phyloP scores from a whole-genome alignment of 2,113 vertebrate genomes.

The Carlito syrichta region DNA sequence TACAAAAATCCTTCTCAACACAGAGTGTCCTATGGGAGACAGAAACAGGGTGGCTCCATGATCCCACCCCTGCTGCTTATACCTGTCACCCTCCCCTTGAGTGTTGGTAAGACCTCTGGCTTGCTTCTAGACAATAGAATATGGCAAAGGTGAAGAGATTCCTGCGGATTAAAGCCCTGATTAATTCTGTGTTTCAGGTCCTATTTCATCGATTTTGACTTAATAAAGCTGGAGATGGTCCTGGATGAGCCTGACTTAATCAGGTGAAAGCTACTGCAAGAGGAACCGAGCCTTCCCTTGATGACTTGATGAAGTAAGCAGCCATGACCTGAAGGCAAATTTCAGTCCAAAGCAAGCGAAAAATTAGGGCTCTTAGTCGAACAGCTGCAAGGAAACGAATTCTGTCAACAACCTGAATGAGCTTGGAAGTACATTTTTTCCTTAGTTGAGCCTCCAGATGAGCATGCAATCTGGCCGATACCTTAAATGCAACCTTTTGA shows the following conservation, averaged over 20 bases:
- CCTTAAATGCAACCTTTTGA: not conserved
- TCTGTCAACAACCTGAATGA: not conserved
- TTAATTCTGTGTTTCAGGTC: too few relatives aligned
- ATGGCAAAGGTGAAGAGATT: not conserved
- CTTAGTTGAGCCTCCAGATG: not conserved
- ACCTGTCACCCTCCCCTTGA: not conserved
- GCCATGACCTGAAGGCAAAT: not conserved
- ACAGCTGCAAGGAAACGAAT: not conserved
- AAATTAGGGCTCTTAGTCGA: not conserved
- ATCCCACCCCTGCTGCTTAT: not conserved
- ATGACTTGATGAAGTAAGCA: not conserved
- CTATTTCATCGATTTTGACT: too few relatives aligned
- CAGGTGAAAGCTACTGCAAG: not conserved
- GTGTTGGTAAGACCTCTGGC: too few relatives aligned
- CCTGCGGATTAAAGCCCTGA: too few relatives aligned
- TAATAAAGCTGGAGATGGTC: not conserved
- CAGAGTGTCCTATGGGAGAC: not conserved
- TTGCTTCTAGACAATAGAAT: not conserved
- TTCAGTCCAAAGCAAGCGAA: not conserved
- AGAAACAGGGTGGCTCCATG: not conserved
- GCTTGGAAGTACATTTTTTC: not conserved
- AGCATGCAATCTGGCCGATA: not conserved
- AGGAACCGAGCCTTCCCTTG: not conserved
- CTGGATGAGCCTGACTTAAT: not conserved
- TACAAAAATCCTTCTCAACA: too few relatives aligned